Percentiles rank a stretch among this genome's conserved stretches.
These are phyloP conservation scores for Fissipunctia ypsillon DNA, from an alignment of 2,888 invertebrate genomes.

Conservation along the genomic window DNA sequence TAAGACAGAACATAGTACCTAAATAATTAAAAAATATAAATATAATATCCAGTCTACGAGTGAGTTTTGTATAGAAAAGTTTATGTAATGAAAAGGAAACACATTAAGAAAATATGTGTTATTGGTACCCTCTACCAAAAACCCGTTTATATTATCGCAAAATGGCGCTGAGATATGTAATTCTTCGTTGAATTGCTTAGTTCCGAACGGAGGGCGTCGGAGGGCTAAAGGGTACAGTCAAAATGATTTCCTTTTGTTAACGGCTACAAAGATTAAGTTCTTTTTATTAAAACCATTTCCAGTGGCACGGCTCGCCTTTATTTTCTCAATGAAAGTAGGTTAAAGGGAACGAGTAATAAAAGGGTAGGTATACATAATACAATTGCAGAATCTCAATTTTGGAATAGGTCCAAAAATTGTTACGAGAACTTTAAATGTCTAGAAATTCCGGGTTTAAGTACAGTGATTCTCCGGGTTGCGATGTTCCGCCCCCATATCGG, in stretches of 20 bases:
- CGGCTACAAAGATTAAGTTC: conserved; percentile 64
- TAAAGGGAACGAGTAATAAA: conserved; percentile 50
- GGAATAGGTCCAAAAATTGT: conserved; percentile 63
- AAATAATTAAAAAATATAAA: conserved; percentile 3
- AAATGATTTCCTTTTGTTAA: conserved; percentile 66
- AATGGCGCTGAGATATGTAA: conserved; percentile 64
- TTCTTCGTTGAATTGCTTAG: conserved; percentile 62
- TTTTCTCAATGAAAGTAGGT: conserved; percentile 55
- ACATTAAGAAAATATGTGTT: neutral
- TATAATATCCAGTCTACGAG: neutral
- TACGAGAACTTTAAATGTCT: conserved; percentile 52
- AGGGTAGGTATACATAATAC: conserved; percentile 48
- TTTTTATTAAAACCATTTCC: conserved; percentile 68
- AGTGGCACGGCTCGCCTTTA: conserved; percentile 49
- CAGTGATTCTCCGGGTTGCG: conserved; percentile 46
- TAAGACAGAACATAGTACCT: neutral
- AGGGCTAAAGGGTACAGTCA: conserved; percentile 57
- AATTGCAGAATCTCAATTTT: conserved; percentile 55
- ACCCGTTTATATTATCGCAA: conserved; percentile 45
- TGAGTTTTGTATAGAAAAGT: neutral
- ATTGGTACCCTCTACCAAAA: conserved; percentile 27
- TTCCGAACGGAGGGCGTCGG: conserved; percentile 54
- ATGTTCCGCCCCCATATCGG: conserved; percentile 14
- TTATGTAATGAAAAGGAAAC: conserved; percentile 6
- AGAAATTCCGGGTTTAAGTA: conserved; percentile 60